Evolutionary conservation across 2,888 invertebrate genomes (phyloP).

Genomic region (Barypeithes pellucidus): DNA sequence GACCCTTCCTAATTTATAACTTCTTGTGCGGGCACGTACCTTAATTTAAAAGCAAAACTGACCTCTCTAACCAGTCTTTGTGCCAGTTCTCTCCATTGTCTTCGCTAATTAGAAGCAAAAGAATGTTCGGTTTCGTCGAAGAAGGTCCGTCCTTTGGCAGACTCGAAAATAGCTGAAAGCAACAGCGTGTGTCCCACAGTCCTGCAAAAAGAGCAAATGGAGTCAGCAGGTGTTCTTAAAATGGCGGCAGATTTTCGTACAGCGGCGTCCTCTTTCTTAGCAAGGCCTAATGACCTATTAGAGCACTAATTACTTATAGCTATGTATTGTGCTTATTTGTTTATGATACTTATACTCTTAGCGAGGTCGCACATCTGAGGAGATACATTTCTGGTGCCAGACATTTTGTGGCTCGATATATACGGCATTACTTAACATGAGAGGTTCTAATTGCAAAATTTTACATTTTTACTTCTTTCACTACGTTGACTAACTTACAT

Average conservation of each 20-base stretch:
- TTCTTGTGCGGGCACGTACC: slow-evolving; percentile 28
- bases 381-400: too few relatives aligned
- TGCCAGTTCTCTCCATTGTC: slow-evolving; percentile 40
- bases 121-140: slow-evolving; percentile 41
- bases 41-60: slow-evolving; percentile 31
- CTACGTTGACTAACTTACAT: too few relatives aligned
- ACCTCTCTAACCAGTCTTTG: slow-evolving; percentile 40
- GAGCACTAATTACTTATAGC: too few relatives aligned
- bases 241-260: slow-evolving; percentile 60
- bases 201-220: slow-evolving; percentile 65
- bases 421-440: too few relatives aligned
- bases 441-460: too few relatives aligned
- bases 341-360: too few relatives aligned
- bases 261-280: slow-evolving; percentile 37
- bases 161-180: slow-evolving; percentile 51
- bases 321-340: too few relatives aligned
- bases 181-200: slow-evolving; percentile 65
- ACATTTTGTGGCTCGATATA: too few relatives aligned
- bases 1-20: slow-evolving; percentile 33
- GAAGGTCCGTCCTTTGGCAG: slow-evolving; percentile 39
- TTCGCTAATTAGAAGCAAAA: slow-evolving; percentile 50
- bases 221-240: slow-evolving; percentile 67
- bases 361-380: too few relatives aligned
- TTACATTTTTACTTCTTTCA: too few relatives aligned
- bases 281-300: not conserved